Evolutionary conservation across 2,888 invertebrate genomes (phyloP), one percentile per base, ranked within the genome.

Genomic region (Eristalinus aeneus): DNA sequence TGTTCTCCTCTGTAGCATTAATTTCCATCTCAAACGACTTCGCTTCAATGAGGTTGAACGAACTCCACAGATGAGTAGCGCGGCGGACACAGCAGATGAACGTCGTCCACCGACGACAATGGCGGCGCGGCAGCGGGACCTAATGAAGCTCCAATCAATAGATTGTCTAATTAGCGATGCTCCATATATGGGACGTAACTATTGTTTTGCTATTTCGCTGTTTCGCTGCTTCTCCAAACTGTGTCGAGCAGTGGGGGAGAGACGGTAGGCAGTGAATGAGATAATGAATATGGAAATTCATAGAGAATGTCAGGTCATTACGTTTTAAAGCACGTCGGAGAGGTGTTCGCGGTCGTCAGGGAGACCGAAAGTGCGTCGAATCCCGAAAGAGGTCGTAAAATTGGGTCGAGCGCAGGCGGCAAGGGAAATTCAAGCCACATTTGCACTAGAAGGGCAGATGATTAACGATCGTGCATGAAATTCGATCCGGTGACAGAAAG

Each of bases 11-110:
- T 34, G 36, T 65, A 31, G 65, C 74, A 32, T 34, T 53, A 46
- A 56, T 61, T 65, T 73, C 39, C 58, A 67, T 67, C 67, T 67
- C 32, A 31, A 60, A 58, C 67, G 67, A 75, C 67, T 5, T 27
- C 46, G 46, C 46, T 32, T 32, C 67, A 31, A 36, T 56, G 22
- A 53, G 32, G 75, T 75, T 75, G 67, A 75, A 75, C 53, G 75
- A 75, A 75, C 75, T 75, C 61, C 73, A 64, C 54, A 64, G 63
- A 73, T 63, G 63, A 73, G 54, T 54, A 73, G 54, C 64, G 56
- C 54, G 16, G 34, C 61, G 63, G 54, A 34, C 72, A 54, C 22
- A 68, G 22, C 12, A 34, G 22, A n/a, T n/a, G n/a, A 27, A 27
- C 46, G n/a, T n/a, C n/a, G n/a, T n/a, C n/a, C 16, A 39, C n/a